Conservation (phyloP, 2,888 invertebrate genomes). For the Cataglyphis cursor region DNA sequence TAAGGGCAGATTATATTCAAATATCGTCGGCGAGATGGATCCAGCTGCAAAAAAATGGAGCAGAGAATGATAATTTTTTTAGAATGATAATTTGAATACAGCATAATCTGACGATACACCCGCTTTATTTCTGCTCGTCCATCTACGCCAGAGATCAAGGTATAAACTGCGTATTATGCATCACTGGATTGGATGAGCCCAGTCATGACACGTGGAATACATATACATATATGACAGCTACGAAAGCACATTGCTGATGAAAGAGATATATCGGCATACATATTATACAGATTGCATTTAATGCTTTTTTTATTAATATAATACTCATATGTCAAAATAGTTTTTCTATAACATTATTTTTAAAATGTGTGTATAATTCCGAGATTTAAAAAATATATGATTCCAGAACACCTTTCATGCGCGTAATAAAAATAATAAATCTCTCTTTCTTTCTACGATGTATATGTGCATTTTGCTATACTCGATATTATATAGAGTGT, state of each 20-base stretch:
- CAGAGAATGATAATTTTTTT: conserved; percentile 30
- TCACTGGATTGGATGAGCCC: conserved; percentile 63
- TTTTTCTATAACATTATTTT: not conserved
- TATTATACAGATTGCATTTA: conserved; percentile 18
- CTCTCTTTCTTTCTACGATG: too few species aligned
- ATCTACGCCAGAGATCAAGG: conserved; percentile 24
- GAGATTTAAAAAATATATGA: conserved; percentile 1
- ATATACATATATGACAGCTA: conserved; percentile 37
- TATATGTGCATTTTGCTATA: not conserved
- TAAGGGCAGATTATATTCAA: not conserved
- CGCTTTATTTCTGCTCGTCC: conserved; percentile 16
- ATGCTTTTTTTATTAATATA: conserved; percentile 9
- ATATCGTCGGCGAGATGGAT: conserved; percentile 9
- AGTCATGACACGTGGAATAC: conserved; percentile 52
- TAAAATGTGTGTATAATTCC: not conserved
- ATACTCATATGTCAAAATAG: not conserved
- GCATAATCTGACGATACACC: not conserved
- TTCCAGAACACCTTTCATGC: not conserved
- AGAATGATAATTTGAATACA: conserved; percentile 22
- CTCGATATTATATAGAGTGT: conserved; percentile 5
- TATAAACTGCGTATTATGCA: conserved; percentile 54
- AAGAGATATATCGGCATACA: conserved; percentile 41
- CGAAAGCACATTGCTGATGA: conserved; percentile 30
- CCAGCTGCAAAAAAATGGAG: conserved; percentile 14
- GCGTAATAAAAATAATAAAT: not conserved